These are phyloP conservation scores for Campoletis sonorensis DNA, from an alignment of 1,140 invertebrate species.

Conservation along the genomic window DNA sequence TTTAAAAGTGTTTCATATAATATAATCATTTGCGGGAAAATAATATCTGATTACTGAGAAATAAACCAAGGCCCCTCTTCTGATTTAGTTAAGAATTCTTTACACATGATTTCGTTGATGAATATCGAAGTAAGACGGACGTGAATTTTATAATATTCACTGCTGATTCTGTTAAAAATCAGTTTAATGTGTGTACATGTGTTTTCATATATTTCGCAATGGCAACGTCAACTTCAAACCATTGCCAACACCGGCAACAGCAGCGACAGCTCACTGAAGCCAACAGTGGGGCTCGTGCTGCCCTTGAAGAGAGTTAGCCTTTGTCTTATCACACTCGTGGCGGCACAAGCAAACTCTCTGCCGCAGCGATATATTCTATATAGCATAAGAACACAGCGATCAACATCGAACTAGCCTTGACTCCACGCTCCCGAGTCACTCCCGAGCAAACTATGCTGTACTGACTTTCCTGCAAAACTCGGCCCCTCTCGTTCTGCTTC, in stretches of 20 bases:
- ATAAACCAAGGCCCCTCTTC: too few species aligned
- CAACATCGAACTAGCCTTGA: slow-evolving; percentile 70
- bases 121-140: too few species aligned
- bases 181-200: too few species aligned
- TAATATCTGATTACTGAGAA: too few species aligned
- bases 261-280: slow-evolving; percentile 32
- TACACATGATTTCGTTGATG: too few species aligned
- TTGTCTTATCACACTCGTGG: slow-evolving; percentile 72
- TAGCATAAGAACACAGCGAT: slow-evolving; percentile 1
- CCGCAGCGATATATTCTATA: slow-evolving; percentile 7
- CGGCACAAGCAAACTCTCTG: slow-evolving; percentile 42
- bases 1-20: too few species aligned
- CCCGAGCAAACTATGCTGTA: slow-evolving; percentile 46
- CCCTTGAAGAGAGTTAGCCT: slow-evolving; percentile 71
- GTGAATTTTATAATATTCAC: too few species aligned
- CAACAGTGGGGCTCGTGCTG: slow-evolving; percentile 54
- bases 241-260: slow-evolving; percentile 30
- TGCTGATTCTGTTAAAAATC: too few species aligned
- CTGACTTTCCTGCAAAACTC: slow-evolving; percentile 70
- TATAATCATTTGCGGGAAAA: too few species aligned
- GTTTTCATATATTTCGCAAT: too few species aligned
- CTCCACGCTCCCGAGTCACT: slow-evolving; percentile 60
- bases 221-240: too few species aligned
- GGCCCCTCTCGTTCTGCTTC: slow-evolving; percentile 50
- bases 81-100: too few species aligned